Conservation (phyloP, 1,140 invertebrate species). For the Drosophila busckii region DNA sequence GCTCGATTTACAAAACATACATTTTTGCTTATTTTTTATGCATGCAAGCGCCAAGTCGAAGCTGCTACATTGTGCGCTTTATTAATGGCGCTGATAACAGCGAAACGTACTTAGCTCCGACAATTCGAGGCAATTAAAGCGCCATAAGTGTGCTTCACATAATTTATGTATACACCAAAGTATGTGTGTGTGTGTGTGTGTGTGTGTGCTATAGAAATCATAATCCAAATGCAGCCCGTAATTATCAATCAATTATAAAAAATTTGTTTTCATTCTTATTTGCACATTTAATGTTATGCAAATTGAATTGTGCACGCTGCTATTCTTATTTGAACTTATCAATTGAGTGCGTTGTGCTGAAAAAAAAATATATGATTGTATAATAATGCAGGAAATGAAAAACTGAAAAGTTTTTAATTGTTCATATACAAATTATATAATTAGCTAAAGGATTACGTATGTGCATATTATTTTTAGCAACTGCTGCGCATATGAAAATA, state of each 20-base stretch:
- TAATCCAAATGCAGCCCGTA: constrained; percentile 2
- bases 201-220: not conserved
- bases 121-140: constrained; percentile 47
- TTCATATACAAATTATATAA: too few relatives aligned
- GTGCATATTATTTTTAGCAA: too few relatives aligned
- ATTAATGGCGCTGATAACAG: constrained; percentile 51
- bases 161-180: constrained; percentile 35
- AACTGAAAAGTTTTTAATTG: too few relatives aligned
- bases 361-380: too few relatives aligned
- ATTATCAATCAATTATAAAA: constrained; percentile 39
- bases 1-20: constrained; percentile 11
- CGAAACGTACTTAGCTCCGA: constrained; percentile 39
- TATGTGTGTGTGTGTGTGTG: not conserved
- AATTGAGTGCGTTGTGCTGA: too few relatives aligned
- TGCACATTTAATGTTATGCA: constrained; percentile 16
- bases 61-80: constrained; percentile 35
- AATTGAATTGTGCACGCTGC: constrained; percentile 3
- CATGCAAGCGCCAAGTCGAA: constrained; percentile 12
- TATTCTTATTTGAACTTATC: constrained; percentile 13
- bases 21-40: constrained; percentile 28
- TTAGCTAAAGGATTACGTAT: too few relatives aligned
- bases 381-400: too few relatives aligned
- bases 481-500: not conserved
- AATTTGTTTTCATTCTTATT: not conserved
- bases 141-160: constrained; percentile 27